These are phyloP conservation scores for Apeira syringaria DNA, from an alignment of 2,888 invertebrate species.

Conservation along the genomic window DNA sequence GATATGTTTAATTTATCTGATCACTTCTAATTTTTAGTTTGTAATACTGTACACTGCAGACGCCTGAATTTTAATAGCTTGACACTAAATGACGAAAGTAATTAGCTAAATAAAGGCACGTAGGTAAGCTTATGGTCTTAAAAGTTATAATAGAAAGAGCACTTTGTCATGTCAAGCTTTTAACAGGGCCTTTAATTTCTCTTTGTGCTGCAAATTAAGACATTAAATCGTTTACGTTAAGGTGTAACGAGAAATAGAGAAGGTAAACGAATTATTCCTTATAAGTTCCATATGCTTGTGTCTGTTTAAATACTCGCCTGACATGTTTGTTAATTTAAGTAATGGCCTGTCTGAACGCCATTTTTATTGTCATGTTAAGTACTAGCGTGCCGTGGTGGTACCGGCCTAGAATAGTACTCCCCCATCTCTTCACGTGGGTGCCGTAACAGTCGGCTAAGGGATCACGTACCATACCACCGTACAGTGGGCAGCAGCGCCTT, in stretches of 20 bases:
- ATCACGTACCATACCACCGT: too few species aligned
- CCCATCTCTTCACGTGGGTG: too few species aligned
- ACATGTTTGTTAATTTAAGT: too few species aligned
- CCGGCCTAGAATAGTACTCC: too few species aligned
- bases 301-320: too few species aligned
- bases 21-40: too few species aligned
- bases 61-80: constrained; percentile 50
- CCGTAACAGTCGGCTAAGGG: too few species aligned
- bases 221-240: constrained; percentile 76
- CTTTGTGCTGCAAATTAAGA: constrained; percentile 79
- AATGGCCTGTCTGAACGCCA: too few species aligned
- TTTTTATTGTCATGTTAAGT: too few species aligned
- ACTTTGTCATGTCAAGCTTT: constrained; percentile 80
- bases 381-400: too few species aligned
- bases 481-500: too few species aligned
- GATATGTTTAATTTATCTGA: too few species aligned
- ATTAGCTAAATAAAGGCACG: constrained; percentile 72
- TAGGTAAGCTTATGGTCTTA: constrained; percentile 67
- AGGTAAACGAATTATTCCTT: constrained; percentile 56
- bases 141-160: constrained; percentile 77
- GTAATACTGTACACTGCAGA: constrained; percentile 37
- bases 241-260: constrained; percentile 55
- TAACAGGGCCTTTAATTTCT: constrained; percentile 79
- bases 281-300: constrained; percentile 25
- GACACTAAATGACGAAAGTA: constrained; percentile 55